Conservation (phyloP, 2,113 vertebrate species). For the Noturus placidus region DNA sequence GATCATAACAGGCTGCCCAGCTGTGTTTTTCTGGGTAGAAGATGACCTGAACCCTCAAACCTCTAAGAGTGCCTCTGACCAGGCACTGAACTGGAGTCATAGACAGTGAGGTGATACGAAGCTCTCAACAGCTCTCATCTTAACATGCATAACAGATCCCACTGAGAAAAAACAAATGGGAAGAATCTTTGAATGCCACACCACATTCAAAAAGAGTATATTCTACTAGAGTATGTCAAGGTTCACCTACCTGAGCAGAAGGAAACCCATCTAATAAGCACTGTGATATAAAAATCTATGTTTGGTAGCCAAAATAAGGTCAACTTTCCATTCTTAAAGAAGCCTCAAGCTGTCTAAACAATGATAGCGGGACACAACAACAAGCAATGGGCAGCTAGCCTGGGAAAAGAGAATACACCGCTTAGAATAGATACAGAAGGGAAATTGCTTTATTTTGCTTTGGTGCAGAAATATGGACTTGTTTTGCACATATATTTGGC, state of each 20-base stretch:
- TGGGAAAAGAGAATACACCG: constrained; percentile 80
- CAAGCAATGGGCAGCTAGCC: constrained; percentile 77
- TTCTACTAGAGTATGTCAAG: background rate
- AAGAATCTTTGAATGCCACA: background rate
- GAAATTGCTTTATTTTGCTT: constrained; percentile 79
- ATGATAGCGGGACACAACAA: constrained; percentile 70
- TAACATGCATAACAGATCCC: background rate
- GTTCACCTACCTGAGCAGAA: background rate
- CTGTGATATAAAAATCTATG: background rate
- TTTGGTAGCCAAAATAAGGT: constrained; percentile 44
- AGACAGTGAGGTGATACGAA: constrained; percentile 57
- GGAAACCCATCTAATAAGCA: background rate
- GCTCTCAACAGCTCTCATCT: constrained; percentile 14
- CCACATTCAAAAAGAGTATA: background rate
- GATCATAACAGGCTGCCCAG: constrained; percentile 66
- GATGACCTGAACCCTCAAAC: constrained; percentile 62
- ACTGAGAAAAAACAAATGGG: background rate
- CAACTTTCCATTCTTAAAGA: constrained; percentile 70
- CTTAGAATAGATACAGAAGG: constrained; percentile 67
- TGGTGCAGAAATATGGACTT: constrained; percentile 76
- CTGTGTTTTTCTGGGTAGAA: constrained; percentile 72
- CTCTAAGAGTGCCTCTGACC: constrained; percentile 58
- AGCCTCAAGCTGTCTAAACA: constrained; percentile 92
- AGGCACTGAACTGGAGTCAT: constrained; percentile 59
- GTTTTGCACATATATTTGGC: constrained; percentile 77